A percentile compares a stretch with the other conserved stretches of the same genome.
Conservation (phyloP, 2,888 invertebrate genomes). For the Rhopalosiphum nymphaeae region DNA sequence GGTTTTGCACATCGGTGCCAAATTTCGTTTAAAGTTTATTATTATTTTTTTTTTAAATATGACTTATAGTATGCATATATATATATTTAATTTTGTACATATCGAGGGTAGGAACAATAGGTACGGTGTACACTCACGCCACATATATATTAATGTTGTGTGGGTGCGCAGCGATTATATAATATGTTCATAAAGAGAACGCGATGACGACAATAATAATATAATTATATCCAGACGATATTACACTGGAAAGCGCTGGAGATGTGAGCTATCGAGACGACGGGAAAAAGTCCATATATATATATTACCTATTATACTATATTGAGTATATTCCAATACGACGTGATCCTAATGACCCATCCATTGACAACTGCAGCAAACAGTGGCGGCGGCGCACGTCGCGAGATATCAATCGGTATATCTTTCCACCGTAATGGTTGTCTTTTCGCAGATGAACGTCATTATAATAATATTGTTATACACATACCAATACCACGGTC, state of each 20-base stretch:
- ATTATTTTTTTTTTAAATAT: background rate
- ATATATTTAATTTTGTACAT: background rate
- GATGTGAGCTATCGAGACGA: background rate
- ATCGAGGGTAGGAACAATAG: background rate
- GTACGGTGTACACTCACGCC: background rate
- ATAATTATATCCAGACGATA: background rate
- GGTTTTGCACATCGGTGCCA: slow-evolving; percentile 50
- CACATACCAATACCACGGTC: background rate
- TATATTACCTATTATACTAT: background rate
- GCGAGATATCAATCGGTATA: background rate
- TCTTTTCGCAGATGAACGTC: background rate
- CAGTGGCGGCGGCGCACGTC: background rate
- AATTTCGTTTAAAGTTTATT: background rate
- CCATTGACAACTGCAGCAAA: background rate
- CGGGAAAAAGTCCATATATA: background rate
- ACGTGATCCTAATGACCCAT: background rate
- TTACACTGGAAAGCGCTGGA: background rate
- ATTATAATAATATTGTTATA: background rate
- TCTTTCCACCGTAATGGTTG: background rate
- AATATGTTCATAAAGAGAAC: background rate
- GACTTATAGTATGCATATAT: background rate
- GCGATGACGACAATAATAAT: background rate
- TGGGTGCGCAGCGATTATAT: background rate
- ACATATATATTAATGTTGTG: background rate
- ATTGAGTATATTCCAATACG: background rate